Conservation (phyloP, 2,113 vertebrate genomes). For the Chamaea fasciata region DNA sequence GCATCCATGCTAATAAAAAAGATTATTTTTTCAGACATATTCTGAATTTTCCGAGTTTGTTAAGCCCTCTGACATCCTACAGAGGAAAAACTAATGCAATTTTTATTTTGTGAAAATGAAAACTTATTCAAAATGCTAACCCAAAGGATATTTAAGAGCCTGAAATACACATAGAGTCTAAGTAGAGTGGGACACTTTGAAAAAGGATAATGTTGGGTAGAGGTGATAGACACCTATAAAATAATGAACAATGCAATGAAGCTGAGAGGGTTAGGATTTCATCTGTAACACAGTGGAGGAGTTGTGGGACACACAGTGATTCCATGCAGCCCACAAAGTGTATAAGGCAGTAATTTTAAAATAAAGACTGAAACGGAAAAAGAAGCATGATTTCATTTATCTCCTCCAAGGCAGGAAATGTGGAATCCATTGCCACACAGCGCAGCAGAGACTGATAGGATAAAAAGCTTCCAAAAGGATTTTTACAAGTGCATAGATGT, state of each 20-base stretch:
- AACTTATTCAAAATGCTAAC: neutral
- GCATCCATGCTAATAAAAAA: neutral
- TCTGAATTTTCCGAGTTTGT: neutral
- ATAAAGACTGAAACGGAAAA: neutral
- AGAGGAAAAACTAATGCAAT: neutral
- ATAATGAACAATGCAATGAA: neutral
- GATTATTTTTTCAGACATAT: conserved; percentile 3
- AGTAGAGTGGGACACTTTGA: neutral
- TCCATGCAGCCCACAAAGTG: neutral
- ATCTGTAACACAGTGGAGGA: neutral
- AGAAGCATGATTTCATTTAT: neutral
- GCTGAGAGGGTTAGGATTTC: neutral
- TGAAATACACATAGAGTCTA: neutral
- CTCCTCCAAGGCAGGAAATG: neutral
- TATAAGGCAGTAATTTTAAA: neutral
- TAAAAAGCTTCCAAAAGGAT: neutral
- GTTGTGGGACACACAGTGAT: neutral
- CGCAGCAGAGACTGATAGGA: neutral
- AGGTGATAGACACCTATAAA: neutral
- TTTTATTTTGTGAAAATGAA: neutral
- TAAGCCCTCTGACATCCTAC: neutral
- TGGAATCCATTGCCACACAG: neutral
- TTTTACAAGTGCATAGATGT: neutral
- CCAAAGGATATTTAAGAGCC: neutral
- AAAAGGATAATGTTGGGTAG: neutral